Base-by-base conservation (phyloP, 2,797 vertebrate species). In the Sebastes umbrosus region DNA sequence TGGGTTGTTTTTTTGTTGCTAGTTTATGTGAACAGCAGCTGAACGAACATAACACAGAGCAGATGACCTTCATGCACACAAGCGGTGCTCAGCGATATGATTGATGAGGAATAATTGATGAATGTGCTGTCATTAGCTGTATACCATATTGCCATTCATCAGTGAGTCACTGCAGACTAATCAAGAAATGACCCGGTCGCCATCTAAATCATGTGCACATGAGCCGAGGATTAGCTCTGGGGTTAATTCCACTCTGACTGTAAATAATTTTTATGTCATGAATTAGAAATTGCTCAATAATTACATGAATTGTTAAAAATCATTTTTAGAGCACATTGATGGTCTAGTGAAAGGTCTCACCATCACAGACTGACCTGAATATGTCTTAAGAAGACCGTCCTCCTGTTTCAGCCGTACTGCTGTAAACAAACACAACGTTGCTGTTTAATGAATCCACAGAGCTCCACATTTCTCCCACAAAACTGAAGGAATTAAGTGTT, bases 161-260 rank as follows among this genome's bases (percentile, higher is more conserved):
- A 87, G 34, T 39, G 75, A 83, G 32, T 88, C 70, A 64, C 84
- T 57, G 66, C 70, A 77, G 75, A 69, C 71, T 86, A 84, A 88
- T 90, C 70, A 84, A 88, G 85, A 78, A 87, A 52, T 87, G 64
- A 88, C 83, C 75, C 74, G 80, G 82, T 78, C 59, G 68, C 78
- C 85, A 79, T 80, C 67, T 87, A 83, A 84, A 87, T 90, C 70
- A 79, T 80, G 77, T 84, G 71, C 84, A 77, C 29, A 22, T 14
- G 34, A 81, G 65, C 34, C 24, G 67, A 65, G 75, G 22, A 66
- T 85, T 79, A 68, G 74, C 62, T 83, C 68, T 20, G 46, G 73
- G 75, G 54, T 73, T 87, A 46, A 83, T 85, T 84, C 68, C 39
- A 79, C 75, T 74, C 34, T 68, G 52, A 83, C 76, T 73, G 55